Conservation (phyloP, 2,888 invertebrate genomes). For the Drosophila anceps region DNA sequence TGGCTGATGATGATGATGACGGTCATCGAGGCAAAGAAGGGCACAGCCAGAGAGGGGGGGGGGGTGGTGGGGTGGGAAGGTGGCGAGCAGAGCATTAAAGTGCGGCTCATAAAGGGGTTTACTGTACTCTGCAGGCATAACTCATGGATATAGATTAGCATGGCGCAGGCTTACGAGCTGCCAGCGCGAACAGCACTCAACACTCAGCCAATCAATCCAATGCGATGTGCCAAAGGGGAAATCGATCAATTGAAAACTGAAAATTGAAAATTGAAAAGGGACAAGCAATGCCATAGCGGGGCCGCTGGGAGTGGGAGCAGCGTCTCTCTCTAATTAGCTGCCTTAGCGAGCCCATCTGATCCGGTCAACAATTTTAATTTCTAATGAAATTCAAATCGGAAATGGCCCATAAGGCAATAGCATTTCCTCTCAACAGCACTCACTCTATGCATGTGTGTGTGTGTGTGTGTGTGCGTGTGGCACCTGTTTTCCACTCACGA, state of each 20-base stretch:
- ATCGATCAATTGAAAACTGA: conserved; percentile 40
- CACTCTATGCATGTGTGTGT: background rate
- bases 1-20: conserved; percentile 8
- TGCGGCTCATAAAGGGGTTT: conserved; percentile 12
- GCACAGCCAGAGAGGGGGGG: background rate
- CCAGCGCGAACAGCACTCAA: background rate
- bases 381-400: conserved; percentile 62
- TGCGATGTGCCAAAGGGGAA: conserved; percentile 16
- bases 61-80: background rate
- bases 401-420: conserved; percentile 45
- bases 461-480: background rate
- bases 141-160: conserved; percentile 7
- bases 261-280: conserved; percentile 15
- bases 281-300: conserved; percentile 4
- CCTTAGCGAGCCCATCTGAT: conserved; percentile 9
- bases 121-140: conserved; percentile 1
- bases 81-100: conserved; percentile 14
- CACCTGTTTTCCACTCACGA: conserved; percentile 30
- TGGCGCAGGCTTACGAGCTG: conserved; percentile 1
- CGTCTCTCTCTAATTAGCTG: conserved; percentile 14
- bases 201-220: background rate
- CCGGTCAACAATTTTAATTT: conserved; percentile 32
- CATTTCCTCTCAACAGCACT: conserved; percentile 42
- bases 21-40: conserved; percentile 16
- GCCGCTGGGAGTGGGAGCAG: background rate